phyloP scores from a whole-genome alignment of 2,113 vertebrate genomes.

The Cinclus mexicanus region DNA sequence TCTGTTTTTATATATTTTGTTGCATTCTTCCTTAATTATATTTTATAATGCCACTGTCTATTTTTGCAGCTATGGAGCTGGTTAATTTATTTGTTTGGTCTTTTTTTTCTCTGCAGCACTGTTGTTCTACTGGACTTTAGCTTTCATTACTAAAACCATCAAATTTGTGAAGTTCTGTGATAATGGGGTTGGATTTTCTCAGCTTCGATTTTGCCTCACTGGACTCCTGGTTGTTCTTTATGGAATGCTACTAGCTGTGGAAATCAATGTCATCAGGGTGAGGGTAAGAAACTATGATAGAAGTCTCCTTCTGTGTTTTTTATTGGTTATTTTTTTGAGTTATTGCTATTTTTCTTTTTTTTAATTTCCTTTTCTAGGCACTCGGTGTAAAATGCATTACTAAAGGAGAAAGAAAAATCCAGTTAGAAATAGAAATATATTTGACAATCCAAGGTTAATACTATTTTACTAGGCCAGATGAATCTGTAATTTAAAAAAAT shows the following conservation, averaged over 20 bases:
- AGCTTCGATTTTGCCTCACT: constrained; percentile 97
- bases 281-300: constrained; percentile 85
- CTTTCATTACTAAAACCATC: constrained; percentile 94
- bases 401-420: neutral
- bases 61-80: neutral
- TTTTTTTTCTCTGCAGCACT: constrained; percentile 76
- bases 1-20: neutral
- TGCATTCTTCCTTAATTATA: neutral
- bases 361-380: neutral
- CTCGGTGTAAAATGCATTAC: neutral
- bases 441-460: neutral
- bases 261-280: constrained; percentile 93
- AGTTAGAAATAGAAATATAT: neutral
- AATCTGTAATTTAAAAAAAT: neutral
- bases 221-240: constrained; percentile 90
- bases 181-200: constrained; percentile 87
- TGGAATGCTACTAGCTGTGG: constrained; percentile 89
- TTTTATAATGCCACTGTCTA: neutral
- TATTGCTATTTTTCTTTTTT: no score
- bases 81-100: neutral
- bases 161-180: constrained; percentile 98
- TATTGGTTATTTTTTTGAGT: neutral
- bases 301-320: neutral
- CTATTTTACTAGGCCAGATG: neutral
- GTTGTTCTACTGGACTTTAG: constrained; percentile 93